These are phyloP conservation scores for Macroglossus sobrinus DNA, from an alignment of 2,113 vertebrate genomes.

Conservation along the genomic window DNA sequence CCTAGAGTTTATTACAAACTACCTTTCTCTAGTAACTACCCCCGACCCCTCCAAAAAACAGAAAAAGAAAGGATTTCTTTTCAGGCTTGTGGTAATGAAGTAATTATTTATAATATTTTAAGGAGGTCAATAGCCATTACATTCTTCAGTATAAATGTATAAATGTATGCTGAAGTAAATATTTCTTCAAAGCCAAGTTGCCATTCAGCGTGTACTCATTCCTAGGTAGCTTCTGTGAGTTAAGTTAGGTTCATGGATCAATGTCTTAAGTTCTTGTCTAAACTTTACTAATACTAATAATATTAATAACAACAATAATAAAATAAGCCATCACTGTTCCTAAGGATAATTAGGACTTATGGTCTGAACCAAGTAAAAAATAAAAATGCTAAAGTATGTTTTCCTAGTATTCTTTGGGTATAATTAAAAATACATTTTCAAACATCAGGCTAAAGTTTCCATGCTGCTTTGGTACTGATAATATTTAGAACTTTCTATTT, in stretches of 20 bases:
- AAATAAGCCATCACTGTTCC: background rate
- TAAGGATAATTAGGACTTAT: background rate
- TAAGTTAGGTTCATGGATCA: conserved; percentile 52
- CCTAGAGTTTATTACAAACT: background rate
- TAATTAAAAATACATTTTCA: conserved; percentile 2
- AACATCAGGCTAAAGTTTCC: background rate
- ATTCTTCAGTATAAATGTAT: conserved; percentile 48
- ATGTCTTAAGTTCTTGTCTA: conserved; percentile 39
- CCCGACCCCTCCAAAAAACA: background rate
- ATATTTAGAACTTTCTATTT: background rate
- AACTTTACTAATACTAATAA: conserved; percentile 24
- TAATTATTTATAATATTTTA: conserved; percentile 44
- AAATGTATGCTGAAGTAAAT: conserved; percentile 60
- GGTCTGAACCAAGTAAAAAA: background rate
- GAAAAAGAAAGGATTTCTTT: background rate
- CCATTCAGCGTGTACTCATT: conserved; percentile 54
- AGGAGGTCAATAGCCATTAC: conserved; percentile 60
- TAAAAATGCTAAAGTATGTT: background rate
- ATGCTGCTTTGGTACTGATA: background rate
- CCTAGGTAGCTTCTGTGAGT: conserved; percentile 53
- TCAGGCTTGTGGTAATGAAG: conserved; percentile 45
- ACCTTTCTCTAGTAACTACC: background rate
- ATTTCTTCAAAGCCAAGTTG: conserved; percentile 73
- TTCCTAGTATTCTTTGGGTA: background rate
- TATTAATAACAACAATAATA: background rate